Base-by-base conservation (phyloP, 2,113 vertebrate genomes). In the Reinhardtius hippoglossoides region DNA sequence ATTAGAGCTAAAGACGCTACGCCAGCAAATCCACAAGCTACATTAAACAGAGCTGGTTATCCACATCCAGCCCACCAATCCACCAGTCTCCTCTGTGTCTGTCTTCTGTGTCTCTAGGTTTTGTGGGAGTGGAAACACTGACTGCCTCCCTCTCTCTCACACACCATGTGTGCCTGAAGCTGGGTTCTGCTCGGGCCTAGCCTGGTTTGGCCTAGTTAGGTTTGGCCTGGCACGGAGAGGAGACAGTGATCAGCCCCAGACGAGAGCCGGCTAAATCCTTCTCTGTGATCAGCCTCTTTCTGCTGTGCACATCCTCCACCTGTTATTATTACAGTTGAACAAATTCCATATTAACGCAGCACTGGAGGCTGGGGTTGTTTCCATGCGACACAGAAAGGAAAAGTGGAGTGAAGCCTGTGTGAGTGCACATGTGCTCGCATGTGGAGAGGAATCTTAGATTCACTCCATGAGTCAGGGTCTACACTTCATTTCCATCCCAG, bases 391-490 rank as follows among this genome's bases (percentile, higher is more conserved):
- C 26, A 42, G 63, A 16, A 50, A 58, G 86, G 71, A 69, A 84
- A 77, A 72, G 67, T 68, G 67, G 70, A 67, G 44, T 5, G 52
- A 50, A 67, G 80, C 58, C 73, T 55, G 64, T 55, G 70, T 46
- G 24, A 75, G 71, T 12, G 48, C 67, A 83, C 77, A 74, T 67
- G 72, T 82, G 74, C 76, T 68, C 12, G 52, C 76, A 83, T 82
- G 82, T 72, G 80, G 73, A 78, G 61, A 80, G 66, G 54, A 82
- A 81, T 83, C 80, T 75, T 59, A 74, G 67, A 74, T 86, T 79
- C 44, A 84, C 64, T 68, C 80, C 67, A 80, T 86, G 87, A 91
- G 74, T 93, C 87, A 91, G 81, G 80, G 81, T 78, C 74, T 80
- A 75, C 87, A 81, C 83, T 87, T 86, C 71, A 81, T 85, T 87